Percentiles rank a stretch among this genome's conserved stretches.
Conservation (phyloP, 2,888 invertebrate genomes). For the Lottia scabra region DNA sequence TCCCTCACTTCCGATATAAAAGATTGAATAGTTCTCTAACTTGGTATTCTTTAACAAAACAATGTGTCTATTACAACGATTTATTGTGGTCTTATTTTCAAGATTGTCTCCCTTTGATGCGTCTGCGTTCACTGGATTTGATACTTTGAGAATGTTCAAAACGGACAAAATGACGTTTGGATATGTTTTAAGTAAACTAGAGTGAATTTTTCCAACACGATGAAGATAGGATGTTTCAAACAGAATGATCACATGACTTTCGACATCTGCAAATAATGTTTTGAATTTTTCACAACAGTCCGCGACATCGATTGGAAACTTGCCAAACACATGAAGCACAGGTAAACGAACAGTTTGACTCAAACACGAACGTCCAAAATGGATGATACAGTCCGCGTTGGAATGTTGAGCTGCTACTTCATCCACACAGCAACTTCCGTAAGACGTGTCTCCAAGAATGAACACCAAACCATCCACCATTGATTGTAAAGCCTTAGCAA, state of each 20-base stretch:
- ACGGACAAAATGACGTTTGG: not conserved
- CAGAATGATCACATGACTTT: slow-evolving; percentile 62
- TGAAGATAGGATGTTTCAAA: slow-evolving; percentile 69
- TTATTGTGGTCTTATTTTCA: too few relatives aligned
- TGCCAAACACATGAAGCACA: slow-evolving; percentile 71
- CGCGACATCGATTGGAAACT: slow-evolving; percentile 73
- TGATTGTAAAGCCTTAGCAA: slow-evolving; percentile 74
- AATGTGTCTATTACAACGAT: slow-evolving; percentile 42
- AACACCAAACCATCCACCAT: slow-evolving; percentile 73
- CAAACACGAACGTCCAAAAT: slow-evolving; percentile 91
- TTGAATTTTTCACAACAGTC: slow-evolving; percentile 57
- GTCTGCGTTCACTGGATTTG: too few relatives aligned
- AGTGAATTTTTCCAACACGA: slow-evolving; percentile 52
- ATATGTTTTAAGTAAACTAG: not conserved
- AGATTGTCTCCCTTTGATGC: too few relatives aligned
- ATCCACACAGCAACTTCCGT: slow-evolving; percentile 92
- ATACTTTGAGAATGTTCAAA: not conserved
- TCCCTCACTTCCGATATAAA: slow-evolving; percentile 78
- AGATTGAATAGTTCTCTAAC: slow-evolving; percentile 74
- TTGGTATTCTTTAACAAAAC: slow-evolving; percentile 28
- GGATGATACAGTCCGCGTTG: slow-evolving; percentile 85
- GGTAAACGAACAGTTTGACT: slow-evolving; percentile 80
- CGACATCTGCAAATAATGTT: slow-evolving; percentile 40
- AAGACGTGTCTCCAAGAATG: slow-evolving; percentile 90
- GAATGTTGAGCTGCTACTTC: slow-evolving; percentile 91